Percentiles rank a stretch among this genome's conserved stretches.
Conservation (phyloP, 2,113 vertebrate genomes). For the Hepsetus odoe region DNA sequence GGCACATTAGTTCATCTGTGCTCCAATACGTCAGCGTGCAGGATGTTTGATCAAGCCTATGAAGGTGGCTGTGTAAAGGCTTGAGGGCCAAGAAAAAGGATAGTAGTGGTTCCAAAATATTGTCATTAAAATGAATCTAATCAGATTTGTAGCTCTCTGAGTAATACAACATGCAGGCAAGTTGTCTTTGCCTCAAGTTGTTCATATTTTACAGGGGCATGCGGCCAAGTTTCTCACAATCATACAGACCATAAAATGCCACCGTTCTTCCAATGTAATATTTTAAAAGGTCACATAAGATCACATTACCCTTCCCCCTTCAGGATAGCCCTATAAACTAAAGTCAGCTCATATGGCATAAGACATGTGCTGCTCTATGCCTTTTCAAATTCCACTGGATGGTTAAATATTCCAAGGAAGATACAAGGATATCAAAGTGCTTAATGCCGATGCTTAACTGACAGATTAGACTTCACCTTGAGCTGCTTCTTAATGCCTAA, state of each 20-base stretch:
- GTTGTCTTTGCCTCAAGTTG: conserved; percentile 1
- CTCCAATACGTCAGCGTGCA: not conserved
- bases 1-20: not conserved
- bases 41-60: not conserved
- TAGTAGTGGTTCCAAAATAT: conserved; percentile 19
- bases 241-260: conserved; percentile 23
- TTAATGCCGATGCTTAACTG: no score
- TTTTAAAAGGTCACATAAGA: conserved; percentile 7
- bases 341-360: conserved; percentile 1
- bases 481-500: no score
- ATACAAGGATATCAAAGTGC: not conserved
- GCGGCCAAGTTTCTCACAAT: not conserved
- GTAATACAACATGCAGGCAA: conserved; percentile 18
- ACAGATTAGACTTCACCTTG: no score
- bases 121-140: conserved; percentile 5
- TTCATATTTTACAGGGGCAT: not conserved
- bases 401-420: not conserved
- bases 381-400: not conserved
- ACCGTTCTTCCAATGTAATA: not conserved
- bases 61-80: not conserved
- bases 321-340: not conserved
- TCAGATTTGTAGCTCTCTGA: conserved; percentile 22
- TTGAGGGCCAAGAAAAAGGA: not conserved
- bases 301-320: conserved; percentile 15
- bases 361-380: not conserved